A percentile compares a stretch with the other conserved stretches of the same genome.
These are phyloP conservation scores for Scopus umbretta DNA, from an alignment of 2,113 vertebrate genomes.

Conservation along the genomic window DNA sequence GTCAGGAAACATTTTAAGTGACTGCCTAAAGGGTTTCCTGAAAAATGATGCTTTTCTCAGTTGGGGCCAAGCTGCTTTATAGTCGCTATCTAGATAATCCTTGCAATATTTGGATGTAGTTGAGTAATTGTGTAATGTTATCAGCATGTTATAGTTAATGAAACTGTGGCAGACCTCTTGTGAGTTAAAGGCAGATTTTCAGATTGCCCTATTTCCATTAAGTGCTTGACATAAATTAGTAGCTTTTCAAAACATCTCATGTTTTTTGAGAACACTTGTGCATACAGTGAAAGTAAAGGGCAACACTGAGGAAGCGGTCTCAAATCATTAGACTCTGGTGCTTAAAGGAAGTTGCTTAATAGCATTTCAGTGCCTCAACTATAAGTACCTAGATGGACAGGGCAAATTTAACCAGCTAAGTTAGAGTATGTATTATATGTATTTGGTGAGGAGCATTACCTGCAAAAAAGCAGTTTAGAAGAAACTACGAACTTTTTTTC, in stretches of 20 bases:
- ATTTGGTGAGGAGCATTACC: no score
- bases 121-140: background rate
- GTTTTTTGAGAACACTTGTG: background rate
- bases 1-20: background rate
- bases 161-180: background rate
- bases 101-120: background rate
- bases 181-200: background rate
- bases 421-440: no score
- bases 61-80: background rate
- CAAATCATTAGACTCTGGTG: background rate
- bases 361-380: background rate
- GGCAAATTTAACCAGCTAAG: background rate
- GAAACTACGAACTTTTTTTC: no score
- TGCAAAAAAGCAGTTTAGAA: no score
- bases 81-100: background rate
- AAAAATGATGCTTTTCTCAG: background rate
- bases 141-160: background rate
- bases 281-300: background rate
- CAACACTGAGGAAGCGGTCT: background rate
- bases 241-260: background rate
- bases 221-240: background rate
- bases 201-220: background rate
- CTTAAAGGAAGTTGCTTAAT: background rate
- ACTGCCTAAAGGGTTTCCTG: background rate
- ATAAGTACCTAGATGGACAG: background rate